phyloP scores from a whole-genome alignment of 2,888 invertebrate species.

The Isoperla grammatica region DNA sequence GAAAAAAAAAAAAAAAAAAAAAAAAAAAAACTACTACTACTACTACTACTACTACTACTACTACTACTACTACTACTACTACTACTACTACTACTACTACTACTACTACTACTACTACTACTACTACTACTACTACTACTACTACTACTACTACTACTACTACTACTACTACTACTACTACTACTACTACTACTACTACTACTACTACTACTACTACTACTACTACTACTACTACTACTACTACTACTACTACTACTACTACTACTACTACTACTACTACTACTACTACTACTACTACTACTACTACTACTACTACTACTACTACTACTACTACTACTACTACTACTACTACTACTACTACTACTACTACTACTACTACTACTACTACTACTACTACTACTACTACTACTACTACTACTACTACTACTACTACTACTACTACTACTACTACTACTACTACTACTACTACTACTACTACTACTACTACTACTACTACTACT shows the following conservation, averaged over 20 bases:
- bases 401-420: not conserved
- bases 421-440: not conserved
- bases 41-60: not conserved
- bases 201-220: not conserved
- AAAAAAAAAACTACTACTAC: no score
- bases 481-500: not conserved
- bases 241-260: not conserved
- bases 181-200: not conserved
- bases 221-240: slow-evolving; percentile 2
- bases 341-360: slow-evolving; percentile 2
- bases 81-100: slow-evolving; percentile 1
- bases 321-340: not conserved
- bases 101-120: slow-evolving; percentile 3
- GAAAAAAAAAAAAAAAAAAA: no score
- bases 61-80: slow-evolving; percentile 1
- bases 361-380: not conserved
- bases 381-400: not conserved
- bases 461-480: not conserved
- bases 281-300: slow-evolving; percentile 2
- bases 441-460: not conserved
- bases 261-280: not conserved
- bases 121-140: slow-evolving; percentile 1
- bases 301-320: not conserved
- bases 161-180: slow-evolving; percentile 3
- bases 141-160: slow-evolving; percentile 1